Percentiles rank a stretch among this genome's conserved stretches.
Evolutionary conservation across 2,888 invertebrate genomes (phyloP).

Genomic region (Caenorhabditis imperialis): DNA sequence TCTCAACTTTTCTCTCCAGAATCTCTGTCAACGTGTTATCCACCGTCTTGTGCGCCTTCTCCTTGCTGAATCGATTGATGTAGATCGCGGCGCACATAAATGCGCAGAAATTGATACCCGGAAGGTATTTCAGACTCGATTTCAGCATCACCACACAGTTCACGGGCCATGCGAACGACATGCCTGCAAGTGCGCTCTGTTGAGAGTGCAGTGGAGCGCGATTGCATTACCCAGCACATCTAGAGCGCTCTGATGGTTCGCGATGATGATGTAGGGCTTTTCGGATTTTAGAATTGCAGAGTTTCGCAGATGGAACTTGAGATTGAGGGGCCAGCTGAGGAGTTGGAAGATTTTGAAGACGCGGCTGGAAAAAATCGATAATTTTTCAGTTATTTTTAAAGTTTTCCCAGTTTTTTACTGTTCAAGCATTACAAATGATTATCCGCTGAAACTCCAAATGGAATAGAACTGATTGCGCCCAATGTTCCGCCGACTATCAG

Average conservation of each 20-base stretch:
- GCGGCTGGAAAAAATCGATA: slow-evolving; percentile 52
- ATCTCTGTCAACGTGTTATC: slow-evolving; percentile 62
- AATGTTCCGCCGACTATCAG: no score
- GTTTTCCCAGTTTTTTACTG: not conserved
- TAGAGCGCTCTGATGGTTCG: slow-evolving; percentile 76
- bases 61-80: slow-evolving; percentile 66
- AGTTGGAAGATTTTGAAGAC: slow-evolving; percentile 64
- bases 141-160: slow-evolving; percentile 76
- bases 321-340: slow-evolving; percentile 41
- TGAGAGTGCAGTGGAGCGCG: not conserved
- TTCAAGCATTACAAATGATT: not conserved
- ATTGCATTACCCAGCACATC: slow-evolving; percentile 73
- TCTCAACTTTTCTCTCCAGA: no score
- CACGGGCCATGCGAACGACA: slow-evolving; percentile 73
- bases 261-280: slow-evolving; percentile 72
- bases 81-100: slow-evolving; percentile 68
- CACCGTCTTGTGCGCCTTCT: slow-evolving; percentile 68
- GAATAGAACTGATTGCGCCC: no score
- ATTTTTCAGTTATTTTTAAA: no score
- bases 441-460: no score
- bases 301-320: slow-evolving; percentile 59
- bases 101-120: slow-evolving; percentile 75
- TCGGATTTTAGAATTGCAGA: slow-evolving; percentile 49
- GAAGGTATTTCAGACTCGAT: slow-evolving; percentile 73
- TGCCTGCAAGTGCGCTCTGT: slow-evolving; percentile 47